phyloP scores from a whole-genome alignment of 2,797 vertebrate genomes.

The Furcifer pardalis region DNA sequence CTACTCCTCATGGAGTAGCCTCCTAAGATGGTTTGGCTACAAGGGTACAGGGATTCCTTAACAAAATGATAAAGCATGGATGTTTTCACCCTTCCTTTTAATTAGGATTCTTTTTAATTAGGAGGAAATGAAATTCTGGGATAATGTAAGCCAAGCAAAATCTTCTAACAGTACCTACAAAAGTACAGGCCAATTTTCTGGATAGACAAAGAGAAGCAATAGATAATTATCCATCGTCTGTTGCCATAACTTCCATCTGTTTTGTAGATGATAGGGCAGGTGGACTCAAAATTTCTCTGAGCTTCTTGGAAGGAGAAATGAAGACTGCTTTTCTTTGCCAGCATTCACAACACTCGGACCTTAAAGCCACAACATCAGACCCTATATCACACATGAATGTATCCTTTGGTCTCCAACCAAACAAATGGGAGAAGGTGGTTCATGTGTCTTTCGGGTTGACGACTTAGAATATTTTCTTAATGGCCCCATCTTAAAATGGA shows the following conservation, averaged over 20 bases:
- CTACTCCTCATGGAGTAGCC: not conserved
- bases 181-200: not conserved
- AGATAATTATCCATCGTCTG: not conserved
- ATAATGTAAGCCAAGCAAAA: not conserved
- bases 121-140: not conserved
- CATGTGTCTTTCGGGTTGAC: not conserved
- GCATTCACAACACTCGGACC: not conserved
- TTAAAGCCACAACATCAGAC: not conserved
- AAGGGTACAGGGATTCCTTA: not conserved
- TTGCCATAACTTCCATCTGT: not conserved
- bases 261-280: not conserved
- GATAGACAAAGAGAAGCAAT: not conserved
- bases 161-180: not conserved
- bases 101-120: not conserved
- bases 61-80: not conserved
- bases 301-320: not conserved
- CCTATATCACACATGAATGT: fast-evolving
- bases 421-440: too few relatives aligned
- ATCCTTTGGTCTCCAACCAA: too few relatives aligned
- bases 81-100: not conserved
- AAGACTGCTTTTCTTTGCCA: fast-evolving
- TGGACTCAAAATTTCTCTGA: not conserved
- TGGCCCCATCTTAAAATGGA: not conserved
- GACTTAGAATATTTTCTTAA: not conserved
- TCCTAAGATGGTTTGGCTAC: not conserved